phyloP scores from a whole-genome alignment of 2,113 vertebrate genomes.

The Colaptes auratus region DNA sequence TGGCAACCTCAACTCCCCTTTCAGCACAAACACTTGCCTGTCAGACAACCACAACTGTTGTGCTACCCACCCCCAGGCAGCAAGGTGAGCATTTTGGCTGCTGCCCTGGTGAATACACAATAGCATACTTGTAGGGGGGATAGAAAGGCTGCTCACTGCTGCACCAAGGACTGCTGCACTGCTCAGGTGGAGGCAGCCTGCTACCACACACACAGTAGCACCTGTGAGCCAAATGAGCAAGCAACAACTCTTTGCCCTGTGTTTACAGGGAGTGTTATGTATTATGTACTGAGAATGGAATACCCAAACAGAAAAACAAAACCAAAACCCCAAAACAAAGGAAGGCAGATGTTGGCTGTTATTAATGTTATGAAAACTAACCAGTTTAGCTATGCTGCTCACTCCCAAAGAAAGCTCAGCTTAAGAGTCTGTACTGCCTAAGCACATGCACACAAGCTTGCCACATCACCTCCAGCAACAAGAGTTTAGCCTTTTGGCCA shows the following conservation, averaged over 20 bases:
- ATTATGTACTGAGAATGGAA: background rate
- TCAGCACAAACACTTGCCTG: accelerated
- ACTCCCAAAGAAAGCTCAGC: background rate
- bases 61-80: accelerated
- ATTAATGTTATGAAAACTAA: background rate
- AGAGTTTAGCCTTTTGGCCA: background rate
- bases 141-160: background rate
- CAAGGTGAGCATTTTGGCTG: accelerated
- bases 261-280: background rate
- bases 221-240: accelerated
- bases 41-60: accelerated
- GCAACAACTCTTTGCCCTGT: background rate
- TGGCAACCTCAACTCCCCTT: background rate
- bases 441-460: background rate
- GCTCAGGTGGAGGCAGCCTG: background rate
- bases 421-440: background rate
- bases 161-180: accelerated
- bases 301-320: background rate
- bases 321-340: background rate
- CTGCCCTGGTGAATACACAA: accelerated
- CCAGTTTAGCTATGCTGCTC: background rate
- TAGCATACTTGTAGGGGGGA: accelerated
- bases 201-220: accelerated
- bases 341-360: background rate
- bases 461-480: background rate